Percentiles rank a stretch among this genome's conserved stretches.
These are phyloP conservation scores for Zaprionus ghesquierei DNA, from an alignment of 1,140 invertebrate genomes.

Conservation along the genomic window DNA sequence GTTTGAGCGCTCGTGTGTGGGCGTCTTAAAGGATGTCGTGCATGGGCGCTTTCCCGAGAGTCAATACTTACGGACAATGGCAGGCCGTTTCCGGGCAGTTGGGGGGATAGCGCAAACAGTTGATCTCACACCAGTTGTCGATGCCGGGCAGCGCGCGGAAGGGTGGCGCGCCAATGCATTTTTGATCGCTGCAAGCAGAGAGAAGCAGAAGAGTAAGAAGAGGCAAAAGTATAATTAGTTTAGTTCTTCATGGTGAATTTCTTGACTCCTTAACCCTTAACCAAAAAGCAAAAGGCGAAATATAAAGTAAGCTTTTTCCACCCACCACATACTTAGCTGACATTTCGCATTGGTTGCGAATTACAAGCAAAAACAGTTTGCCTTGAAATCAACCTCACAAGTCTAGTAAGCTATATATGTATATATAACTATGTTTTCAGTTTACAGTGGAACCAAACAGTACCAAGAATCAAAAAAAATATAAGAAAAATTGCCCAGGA, in stretches of 20 bases:
- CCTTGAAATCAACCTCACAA: background rate
- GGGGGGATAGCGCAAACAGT: constrained; percentile 92
- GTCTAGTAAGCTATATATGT: too few relatives aligned
- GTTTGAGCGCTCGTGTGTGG: background rate
- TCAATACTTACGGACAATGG: constrained; percentile 90
- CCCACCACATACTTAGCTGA: too few relatives aligned
- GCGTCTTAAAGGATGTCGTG: background rate
- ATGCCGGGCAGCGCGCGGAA: constrained; percentile 89
- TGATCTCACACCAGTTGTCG: constrained; percentile 91
- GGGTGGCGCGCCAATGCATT: constrained; percentile 86
- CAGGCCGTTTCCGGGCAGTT: constrained; percentile 90
- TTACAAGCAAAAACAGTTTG: background rate
- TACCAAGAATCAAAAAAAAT: too few relatives aligned
- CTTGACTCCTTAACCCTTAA: background rate
- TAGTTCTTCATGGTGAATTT: background rate
- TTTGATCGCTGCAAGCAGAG: constrained; percentile 86
- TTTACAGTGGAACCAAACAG: too few relatives aligned
- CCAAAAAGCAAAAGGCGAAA: too few relatives aligned
- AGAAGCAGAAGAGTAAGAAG: too few relatives aligned
- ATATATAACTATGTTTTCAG: too few relatives aligned
- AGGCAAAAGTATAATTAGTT: background rate
- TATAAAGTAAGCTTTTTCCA: too few relatives aligned
- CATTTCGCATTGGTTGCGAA: background rate
- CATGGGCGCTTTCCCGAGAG: too few relatives aligned
- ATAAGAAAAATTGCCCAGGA: background rate